Evolutionary conservation across 2,888 invertebrate species (phyloP), one percentile per base, ranked within the genome.

Genomic region (Therioaphis trifolii): DNA sequence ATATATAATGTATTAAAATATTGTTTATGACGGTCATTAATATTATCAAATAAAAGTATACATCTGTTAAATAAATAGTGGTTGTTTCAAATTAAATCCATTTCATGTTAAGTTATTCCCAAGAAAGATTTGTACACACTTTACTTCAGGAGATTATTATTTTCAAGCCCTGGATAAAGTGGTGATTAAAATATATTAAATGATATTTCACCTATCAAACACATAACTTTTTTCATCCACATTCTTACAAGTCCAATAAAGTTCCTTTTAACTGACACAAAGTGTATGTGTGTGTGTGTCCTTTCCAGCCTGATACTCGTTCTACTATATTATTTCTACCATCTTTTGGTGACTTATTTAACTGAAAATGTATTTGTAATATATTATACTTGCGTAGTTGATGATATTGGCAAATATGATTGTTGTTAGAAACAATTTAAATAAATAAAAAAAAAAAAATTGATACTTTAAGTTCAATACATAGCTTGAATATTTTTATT

Each of bases 121-220:
- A n/a, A 18, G 21, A 55, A 55, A 55, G 55, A 9, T 55, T 55
- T 55, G 18, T 55, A n/a, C 21, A 55, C 29, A 27, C 49, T 29
- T 52, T 49, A 52, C 49, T 72, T 72, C 72, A 52, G 72, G 72
- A 72, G 29, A 52, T 72, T 52, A 52, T 52, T 43, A 43, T 43
- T 43, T 72, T 52, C 14, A 72, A 52, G 72, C 72, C 72, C 72
- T 72, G 72, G 49, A 52, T 72, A 72, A 29, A 5, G 29, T 52
- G 49, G 29, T 52, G n/a, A 72, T 49, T 27, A 14, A 61, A 61
- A 24, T 52, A 52, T 55, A 43, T 43, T 43, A 9, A 43, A n/a
- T 4, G 9, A 21, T 21, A 49, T 18, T 49, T 55, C 21, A n/a
- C 21, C 55, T 1, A 2, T 9, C 21, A 9, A 9, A 55, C 21